Conservation (phyloP, 2,797 vertebrate genomes). For the Lepilemur septentrionalis region DNA sequence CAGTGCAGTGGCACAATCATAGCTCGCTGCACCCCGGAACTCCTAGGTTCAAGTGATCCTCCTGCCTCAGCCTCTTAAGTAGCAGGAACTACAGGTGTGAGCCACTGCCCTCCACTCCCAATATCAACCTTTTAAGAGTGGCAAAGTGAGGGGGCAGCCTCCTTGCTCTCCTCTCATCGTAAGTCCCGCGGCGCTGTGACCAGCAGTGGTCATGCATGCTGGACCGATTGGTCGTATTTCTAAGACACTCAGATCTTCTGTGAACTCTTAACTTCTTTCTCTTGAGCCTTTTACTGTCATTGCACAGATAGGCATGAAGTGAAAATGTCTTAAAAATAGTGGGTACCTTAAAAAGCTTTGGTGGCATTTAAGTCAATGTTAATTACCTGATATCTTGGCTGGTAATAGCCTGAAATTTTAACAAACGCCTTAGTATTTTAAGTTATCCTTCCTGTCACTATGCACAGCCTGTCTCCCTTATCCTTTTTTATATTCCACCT, state of each 20-base stretch:
- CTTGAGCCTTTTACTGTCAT: background rate
- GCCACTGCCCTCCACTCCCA: background rate
- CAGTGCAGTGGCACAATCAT: background rate
- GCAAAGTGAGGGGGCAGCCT: background rate
- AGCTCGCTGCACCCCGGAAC: background rate
- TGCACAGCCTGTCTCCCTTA: background rate
- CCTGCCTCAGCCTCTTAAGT: background rate
- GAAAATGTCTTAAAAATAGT: background rate
- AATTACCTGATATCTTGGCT: slow-evolving; percentile 5
- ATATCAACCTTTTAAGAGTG: fast-evolving
- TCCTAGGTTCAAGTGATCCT: background rate
- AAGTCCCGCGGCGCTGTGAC: background rate
- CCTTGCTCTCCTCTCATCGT: background rate
- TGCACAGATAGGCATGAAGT: background rate
- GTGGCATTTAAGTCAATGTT: slow-evolving; percentile 43
- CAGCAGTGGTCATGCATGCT: background rate
- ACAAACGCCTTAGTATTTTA: background rate
- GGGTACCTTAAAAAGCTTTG: background rate
- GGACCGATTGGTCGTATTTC: background rate
- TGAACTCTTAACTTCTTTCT: slow-evolving; percentile 11
- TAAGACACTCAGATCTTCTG: background rate
- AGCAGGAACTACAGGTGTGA: background rate
- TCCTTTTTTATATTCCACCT: slow-evolving; percentile 47
- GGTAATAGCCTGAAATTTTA: slow-evolving; percentile 28
- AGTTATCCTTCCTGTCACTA: background rate